Evolutionary conservation across 2,797 vertebrate species (phyloP), one percentile per base, ranked within the genome.

Genomic region (Epinephelus malabaricus): DNA sequence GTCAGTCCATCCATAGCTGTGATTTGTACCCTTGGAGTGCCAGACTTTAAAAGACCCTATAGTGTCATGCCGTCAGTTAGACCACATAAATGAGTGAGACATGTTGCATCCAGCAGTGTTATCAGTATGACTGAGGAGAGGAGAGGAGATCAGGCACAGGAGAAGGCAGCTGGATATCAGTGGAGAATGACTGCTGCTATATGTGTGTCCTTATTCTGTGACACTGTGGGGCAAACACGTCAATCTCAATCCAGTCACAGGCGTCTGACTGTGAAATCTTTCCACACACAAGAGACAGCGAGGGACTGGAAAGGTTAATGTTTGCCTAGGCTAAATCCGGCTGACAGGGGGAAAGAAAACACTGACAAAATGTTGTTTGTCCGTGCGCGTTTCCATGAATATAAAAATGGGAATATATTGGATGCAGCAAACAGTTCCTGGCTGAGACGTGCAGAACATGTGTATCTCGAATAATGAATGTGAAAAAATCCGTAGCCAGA

Each of bases 211-310:
- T 77, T 58, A 38, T 69, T 88, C 64, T 78, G 60, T 67, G 74
- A 84, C 72, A 71, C 53, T 68, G 38, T 38, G 25, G 74, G 74
- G 66, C 51, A 86, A 89, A 91, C 79, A 84, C 56, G 86, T 86
- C 89, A 74, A 63, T 86, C 76, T 84, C 46, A 54, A 70, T 87
- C 1, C 63, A 86, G 53, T 87, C 79, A 51, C 27, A 79, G 73
- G 79, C 70, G 17, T 82, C 69, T 43, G 46, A 84, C 75, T 82
- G 81, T 82, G 76, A 89, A 84, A 82, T 80, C 65, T 73, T 55
- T 77, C 51, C 78, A 67, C 65, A 78, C 74, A 82, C 40, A 66
- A 73, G 59, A 82, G 30, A 73, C 46, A 38, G 64, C 23, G 0
- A 66, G 45, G 64, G 67, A 66, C 40, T 84, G 56, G 73, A 79